phyloP scores from a whole-genome alignment of 1,140 invertebrate species.

The Coenobita brevimanus region DNA sequence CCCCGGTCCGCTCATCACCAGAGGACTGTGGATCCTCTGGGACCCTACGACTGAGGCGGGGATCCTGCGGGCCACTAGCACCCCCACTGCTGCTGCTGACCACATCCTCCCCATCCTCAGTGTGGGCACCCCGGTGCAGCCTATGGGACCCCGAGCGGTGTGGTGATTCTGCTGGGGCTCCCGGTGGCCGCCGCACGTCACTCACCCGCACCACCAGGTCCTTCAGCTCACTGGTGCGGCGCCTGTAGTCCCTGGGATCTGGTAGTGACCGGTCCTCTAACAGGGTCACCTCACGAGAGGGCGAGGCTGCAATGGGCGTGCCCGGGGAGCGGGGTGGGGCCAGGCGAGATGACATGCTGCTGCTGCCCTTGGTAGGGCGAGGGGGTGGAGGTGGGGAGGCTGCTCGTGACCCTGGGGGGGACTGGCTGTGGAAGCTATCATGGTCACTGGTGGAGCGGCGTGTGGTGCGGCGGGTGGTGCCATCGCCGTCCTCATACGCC shows the following conservation, averaged over 20 bases:
- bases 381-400: constrained; percentile 51
- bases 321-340: constrained; percentile 64
- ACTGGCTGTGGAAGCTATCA: constrained; percentile 71
- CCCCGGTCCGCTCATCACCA: constrained; percentile 58
- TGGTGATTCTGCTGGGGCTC: constrained; percentile 56
- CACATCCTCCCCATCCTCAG: constrained; percentile 57
- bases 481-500: constrained; percentile 65
- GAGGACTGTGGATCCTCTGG: constrained; percentile 61
- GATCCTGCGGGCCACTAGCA: constrained; percentile 62
- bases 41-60: constrained; percentile 46
- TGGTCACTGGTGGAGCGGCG: constrained; percentile 71
- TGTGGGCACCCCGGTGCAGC: constrained; percentile 43
- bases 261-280: constrained; percentile 64
- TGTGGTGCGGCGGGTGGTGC: constrained; percentile 52
- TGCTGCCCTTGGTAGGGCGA: constrained; percentile 29
- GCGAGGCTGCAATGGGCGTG: constrained; percentile 64
- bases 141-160: constrained; percentile 39
- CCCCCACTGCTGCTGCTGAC: constrained; percentile 53
- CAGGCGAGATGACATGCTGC: constrained; percentile 35
- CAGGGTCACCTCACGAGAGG: constrained; percentile 66
- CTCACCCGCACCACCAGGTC: constrained; percentile 68
- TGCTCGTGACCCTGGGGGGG: constrained; percentile 70
- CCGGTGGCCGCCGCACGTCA: constrained; percentile 60
- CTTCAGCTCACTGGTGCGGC: constrained; percentile 66
- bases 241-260: constrained; percentile 59